Conservation (phyloP, 1,140 invertebrate genomes). For the Drosophila watanabei region DNA sequence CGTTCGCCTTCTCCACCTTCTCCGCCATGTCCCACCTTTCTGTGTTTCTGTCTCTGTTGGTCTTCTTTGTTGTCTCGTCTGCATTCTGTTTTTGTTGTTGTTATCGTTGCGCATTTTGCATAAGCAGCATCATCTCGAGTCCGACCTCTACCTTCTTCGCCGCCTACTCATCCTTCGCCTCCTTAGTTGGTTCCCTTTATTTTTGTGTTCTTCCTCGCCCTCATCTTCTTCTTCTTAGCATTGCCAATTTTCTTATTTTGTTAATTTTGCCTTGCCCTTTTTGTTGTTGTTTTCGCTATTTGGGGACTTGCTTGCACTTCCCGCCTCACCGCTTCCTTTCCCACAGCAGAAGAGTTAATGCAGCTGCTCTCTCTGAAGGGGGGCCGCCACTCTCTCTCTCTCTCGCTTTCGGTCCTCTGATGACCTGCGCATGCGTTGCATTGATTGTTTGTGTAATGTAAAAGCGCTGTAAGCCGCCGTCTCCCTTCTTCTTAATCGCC, state of each 20-base stretch:
- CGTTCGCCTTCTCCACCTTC: not conserved
- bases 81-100: conserved; percentile 42
- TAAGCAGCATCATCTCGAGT: conserved; percentile 52
- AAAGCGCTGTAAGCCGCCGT: conserved; percentile 62
- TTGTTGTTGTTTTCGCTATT: conserved; percentile 57
- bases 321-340: conserved; percentile 9
- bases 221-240: conserved; percentile 9
- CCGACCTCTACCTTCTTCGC: conserved; percentile 26
- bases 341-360: conserved; percentile 43
- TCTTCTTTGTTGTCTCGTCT: conserved; percentile 79
- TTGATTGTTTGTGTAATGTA: conserved; percentile 79
- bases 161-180: conserved; percentile 15
- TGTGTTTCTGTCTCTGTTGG: conserved; percentile 46
- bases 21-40: not conserved
- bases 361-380: conserved; percentile 25
- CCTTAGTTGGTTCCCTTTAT: conserved; percentile 8
- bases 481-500: not conserved
- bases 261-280: conserved; percentile 55
- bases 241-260: conserved; percentile 64
- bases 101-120: conserved; percentile 64
- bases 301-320: conserved; percentile 72
- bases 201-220: conserved; percentile 9
- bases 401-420: conserved; percentile 17
- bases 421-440: conserved; percentile 66
- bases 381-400: conserved; percentile 6